These are phyloP conservation scores for Tortricodes alternella DNA, from an alignment of 2,888 invertebrate species.

Conservation along the genomic window DNA sequence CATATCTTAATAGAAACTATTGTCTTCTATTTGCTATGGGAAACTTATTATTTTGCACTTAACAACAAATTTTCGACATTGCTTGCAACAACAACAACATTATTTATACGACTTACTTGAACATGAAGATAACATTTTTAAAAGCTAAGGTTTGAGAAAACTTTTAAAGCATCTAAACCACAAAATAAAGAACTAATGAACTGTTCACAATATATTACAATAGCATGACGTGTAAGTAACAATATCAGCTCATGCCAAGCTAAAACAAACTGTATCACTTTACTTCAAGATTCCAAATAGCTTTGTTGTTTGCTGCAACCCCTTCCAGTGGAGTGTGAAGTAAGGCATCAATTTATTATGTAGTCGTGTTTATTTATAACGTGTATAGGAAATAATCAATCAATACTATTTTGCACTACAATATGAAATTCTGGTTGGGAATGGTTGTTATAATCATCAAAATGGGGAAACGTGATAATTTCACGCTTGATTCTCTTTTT, in stretches of 20 bases:
- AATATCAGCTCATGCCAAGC: neutral
- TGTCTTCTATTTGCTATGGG: no score
- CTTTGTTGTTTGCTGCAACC: slow-evolving; percentile 32
- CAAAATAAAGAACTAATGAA: slow-evolving; percentile 38
- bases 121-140: neutral
- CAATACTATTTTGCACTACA: slow-evolving; percentile 24
- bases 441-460: neutral
- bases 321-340: slow-evolving; percentile 53
- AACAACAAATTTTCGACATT: no score
- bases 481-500: no score
- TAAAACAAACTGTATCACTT: neutral
- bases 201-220: slow-evolving; percentile 40
- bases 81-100: no score
- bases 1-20: no score
- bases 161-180: slow-evolving; percentile 24
- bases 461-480: neutral
- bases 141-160: neutral
- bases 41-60: no score
- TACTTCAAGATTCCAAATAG: neutral
- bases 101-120: no score
- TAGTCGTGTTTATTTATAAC: slow-evolving; percentile 32
- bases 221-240: slow-evolving; percentile 37
- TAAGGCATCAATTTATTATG: slow-evolving; percentile 50
- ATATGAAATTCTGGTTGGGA: neutral
- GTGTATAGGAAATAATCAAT: slow-evolving; percentile 43